These are phyloP conservation scores for Urosaurus nigricauda DNA, from an alignment of 2,797 vertebrate genomes.

Conservation along the genomic window DNA sequence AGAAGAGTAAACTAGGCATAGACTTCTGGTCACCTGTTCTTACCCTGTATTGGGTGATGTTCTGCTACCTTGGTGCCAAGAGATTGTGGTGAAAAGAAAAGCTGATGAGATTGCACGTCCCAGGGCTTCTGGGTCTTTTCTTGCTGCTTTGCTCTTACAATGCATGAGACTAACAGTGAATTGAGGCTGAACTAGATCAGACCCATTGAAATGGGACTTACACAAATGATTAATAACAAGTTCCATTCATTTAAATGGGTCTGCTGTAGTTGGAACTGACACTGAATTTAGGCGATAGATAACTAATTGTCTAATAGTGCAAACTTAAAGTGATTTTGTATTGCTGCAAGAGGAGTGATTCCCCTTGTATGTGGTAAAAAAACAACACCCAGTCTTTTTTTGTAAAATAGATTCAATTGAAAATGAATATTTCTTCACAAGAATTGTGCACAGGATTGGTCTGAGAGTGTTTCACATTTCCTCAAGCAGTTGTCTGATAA, in stretches of 20 bases:
- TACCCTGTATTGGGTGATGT: background rate
- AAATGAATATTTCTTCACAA: background rate
- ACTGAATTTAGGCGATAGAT: no score
- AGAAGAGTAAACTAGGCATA: no score
- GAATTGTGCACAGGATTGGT: background rate
- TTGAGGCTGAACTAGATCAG: no score
- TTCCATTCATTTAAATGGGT: no score
- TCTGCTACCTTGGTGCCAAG: background rate
- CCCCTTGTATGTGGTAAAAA: constrained; percentile 4
- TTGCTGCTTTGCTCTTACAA: background rate
- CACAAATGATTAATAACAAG: no score
- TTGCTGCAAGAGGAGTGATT: background rate
- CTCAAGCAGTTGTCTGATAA: background rate
- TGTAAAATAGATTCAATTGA: background rate
- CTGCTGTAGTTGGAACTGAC: no score
- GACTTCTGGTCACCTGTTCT: no score
- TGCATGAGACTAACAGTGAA: no score
- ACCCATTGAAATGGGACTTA: no score
- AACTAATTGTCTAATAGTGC: background rate
- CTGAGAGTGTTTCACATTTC: background rate
- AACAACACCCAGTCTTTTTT: background rate
- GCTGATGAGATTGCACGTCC: background rate
- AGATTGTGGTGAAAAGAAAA: background rate
- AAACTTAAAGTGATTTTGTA: background rate
- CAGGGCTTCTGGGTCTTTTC: background rate